Evolutionary conservation across 2,888 invertebrate species (phyloP).

Genomic region (Latrodectus hesperus): DNA sequence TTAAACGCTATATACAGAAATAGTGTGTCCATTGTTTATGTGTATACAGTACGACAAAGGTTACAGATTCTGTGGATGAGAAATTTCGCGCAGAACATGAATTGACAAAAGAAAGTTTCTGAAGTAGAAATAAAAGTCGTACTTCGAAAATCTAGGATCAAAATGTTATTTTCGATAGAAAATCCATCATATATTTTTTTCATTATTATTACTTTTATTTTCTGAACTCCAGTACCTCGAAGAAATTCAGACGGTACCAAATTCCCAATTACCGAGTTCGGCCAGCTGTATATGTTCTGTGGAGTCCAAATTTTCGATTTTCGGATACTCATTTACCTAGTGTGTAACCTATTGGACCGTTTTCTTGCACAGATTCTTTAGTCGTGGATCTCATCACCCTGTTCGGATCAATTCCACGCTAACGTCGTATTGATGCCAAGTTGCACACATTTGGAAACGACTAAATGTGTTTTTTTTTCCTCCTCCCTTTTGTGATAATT

Average conservation of each 20-base stretch:
- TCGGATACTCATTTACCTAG: constrained; percentile 54
- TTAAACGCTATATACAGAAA: no score
- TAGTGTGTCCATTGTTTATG: no score
- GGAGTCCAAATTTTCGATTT: constrained; percentile 49
- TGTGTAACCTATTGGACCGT: background rate
- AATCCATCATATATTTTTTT: constrained; percentile 23
- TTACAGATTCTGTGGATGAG: no score
- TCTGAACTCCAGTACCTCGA: background rate
- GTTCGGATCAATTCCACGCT: constrained; percentile 19
- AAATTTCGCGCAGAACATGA: no score
- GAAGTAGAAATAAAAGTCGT: no score
- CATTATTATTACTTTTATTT: constrained; percentile 20
- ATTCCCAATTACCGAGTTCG: constrained; percentile 57
- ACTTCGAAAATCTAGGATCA: constrained; percentile 8
- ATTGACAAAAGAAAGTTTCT: no score
- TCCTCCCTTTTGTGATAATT: constrained; percentile 16
- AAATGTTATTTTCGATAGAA: constrained; percentile 52
- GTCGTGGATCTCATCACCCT: background rate
- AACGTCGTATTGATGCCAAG: constrained; percentile 40
- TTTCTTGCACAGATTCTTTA: constrained; percentile 8
- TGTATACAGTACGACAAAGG: no score
- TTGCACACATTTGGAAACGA: constrained; percentile 18
- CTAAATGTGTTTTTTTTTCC: constrained; percentile 19
- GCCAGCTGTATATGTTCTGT: constrained; percentile 39
- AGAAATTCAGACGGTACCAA: background rate